A percentile compares a stretch with the other conserved stretches of the same genome.
Evolutionary conservation across 1,140 invertebrate genomes (phyloP).

Genomic region (Leptinotarsa defecta): DNA sequence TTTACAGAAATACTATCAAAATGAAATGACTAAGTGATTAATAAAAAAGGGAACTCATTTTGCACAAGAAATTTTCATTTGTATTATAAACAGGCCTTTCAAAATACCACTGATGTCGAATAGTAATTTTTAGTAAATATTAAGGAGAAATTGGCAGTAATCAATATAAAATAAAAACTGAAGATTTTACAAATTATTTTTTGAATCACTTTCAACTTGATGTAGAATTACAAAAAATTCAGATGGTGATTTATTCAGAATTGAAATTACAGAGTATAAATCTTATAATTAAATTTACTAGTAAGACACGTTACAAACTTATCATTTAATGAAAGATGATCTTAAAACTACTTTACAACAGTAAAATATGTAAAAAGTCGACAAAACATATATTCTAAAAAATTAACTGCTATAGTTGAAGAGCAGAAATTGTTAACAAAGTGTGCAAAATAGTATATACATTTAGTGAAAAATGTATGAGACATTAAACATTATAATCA

Average conservation of each 20-base stretch:
- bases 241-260: background rate
- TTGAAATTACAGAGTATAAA: background rate
- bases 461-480: constrained; percentile 34
- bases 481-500: constrained; percentile 36
- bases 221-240: too few relatives aligned
- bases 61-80: too few relatives aligned
- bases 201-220: too few relatives aligned
- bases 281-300: background rate
- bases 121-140: constrained; percentile 26
- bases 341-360: constrained; percentile 33
- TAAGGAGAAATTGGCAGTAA: background rate
- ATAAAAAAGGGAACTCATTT: too few relatives aligned
- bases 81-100: too few relatives aligned
- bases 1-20: background rate
- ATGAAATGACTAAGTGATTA: background rate
- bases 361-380: constrained; percentile 39
- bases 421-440: constrained; percentile 25
- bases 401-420: constrained; percentile 22
- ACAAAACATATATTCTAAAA: constrained; percentile 33
- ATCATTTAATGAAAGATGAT: constrained; percentile 21
- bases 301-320: constrained; percentile 31
- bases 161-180: background rate
- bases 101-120: background rate
- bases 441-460: constrained; percentile 30
- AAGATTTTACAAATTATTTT: background rate